A percentile compares a stretch with the other conserved stretches of the same genome.
Conservation (phyloP, 2,113 vertebrate genomes). For the Pangasianodon gigas region DNA sequence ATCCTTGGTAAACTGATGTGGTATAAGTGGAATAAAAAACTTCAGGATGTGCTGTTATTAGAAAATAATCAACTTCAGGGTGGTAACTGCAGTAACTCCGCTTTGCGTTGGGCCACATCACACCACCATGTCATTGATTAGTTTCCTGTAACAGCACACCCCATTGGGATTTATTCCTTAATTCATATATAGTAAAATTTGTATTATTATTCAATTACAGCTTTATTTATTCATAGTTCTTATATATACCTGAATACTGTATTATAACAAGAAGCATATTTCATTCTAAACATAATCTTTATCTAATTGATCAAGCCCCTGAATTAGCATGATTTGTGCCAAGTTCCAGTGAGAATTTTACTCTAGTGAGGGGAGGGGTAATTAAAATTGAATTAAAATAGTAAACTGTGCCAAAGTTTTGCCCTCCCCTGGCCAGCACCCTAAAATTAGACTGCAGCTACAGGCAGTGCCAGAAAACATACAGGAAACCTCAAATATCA, state of each 20-base stretch:
- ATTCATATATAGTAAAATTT: not conserved
- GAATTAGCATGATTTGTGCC: not conserved
- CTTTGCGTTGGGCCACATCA: not conserved
- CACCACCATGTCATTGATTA: not conserved
- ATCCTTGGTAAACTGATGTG: not conserved
- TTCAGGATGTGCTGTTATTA: not conserved
- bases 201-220: not conserved
- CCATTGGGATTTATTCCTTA: not conserved
- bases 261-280: not conserved
- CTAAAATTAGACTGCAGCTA: constrained; percentile 69
- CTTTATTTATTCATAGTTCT: not conserved
- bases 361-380: constrained; percentile 40
- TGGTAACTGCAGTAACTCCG: not conserved
- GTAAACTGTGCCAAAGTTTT: constrained; percentile 25
- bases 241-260: not conserved
- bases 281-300: not conserved
- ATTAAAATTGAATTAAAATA: constrained; percentile 47
- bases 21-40: not conserved
- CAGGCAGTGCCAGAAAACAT: constrained; percentile 62
- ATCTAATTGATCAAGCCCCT: constrained; percentile 11
- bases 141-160: not conserved
- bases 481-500: constrained; percentile 47
- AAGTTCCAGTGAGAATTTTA: constrained; percentile 30
- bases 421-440: constrained; percentile 50
- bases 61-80: not conserved